Conservation (phyloP, 1,140 invertebrate species). For the Drosophila willistoni region DNA sequence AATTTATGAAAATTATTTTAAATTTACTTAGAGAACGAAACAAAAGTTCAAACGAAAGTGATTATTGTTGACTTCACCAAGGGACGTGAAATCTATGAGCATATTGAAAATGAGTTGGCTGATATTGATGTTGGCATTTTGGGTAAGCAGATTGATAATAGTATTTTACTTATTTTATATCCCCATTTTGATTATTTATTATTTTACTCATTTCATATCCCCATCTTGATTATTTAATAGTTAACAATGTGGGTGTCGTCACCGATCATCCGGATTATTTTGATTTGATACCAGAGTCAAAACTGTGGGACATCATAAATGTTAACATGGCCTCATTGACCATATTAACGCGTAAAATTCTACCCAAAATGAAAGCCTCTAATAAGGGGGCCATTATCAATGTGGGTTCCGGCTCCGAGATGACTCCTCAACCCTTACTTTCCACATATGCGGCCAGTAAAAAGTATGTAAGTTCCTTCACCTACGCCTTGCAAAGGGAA, state of each 20-base stretch:
- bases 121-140: conserved; percentile 91
- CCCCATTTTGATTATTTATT: neutral
- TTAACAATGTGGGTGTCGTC: conserved; percentile 95
- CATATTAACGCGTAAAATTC: conserved; percentile 91
- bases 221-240: conserved; percentile 83
- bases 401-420: conserved; percentile 92
- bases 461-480: conserved; percentile 71
- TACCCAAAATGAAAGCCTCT: conserved; percentile 90
- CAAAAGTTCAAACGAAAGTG: conserved; percentile 89
- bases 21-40: conserved; percentile 84
- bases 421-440: conserved; percentile 93
- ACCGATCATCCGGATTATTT: conserved; percentile 88
- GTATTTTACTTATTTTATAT: no score
- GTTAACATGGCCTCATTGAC: conserved; percentile 94
- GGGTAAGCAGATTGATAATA: conserved; percentile 85
- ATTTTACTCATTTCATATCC: no score
- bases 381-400: conserved; percentile 93
- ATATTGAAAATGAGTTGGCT: conserved; percentile 87
- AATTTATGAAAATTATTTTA: neutral
- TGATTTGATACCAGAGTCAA: conserved; percentile 88
- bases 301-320: conserved; percentile 93
- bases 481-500: conserved; percentile 88
- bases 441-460: conserved; percentile 91
- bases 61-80: conserved; percentile 92
- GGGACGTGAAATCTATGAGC: conserved; percentile 88